Conservation (phyloP, 1,140 invertebrate species). For the Pogonus chalceus region DNA sequence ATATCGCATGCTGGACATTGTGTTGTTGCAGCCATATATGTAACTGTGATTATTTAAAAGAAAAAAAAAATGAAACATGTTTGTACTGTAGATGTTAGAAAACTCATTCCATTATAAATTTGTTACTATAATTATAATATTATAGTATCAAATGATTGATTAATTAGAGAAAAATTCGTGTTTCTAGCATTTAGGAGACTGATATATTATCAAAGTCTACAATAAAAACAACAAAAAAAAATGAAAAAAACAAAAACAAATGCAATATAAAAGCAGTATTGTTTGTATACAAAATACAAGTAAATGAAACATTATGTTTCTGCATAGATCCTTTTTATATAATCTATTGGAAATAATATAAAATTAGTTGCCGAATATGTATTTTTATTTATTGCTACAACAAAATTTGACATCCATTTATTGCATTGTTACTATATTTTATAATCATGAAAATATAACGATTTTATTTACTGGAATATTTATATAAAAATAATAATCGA, state of each 20-base stretch:
- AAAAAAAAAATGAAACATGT: background rate
- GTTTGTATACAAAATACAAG: background rate
- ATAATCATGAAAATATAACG: no score
- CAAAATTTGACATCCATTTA: no score
- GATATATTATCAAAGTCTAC: background rate
- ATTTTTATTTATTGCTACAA: no score
- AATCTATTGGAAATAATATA: background rate
- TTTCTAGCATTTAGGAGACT: background rate
- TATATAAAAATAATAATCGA: no score
- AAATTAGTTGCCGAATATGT: background rate
- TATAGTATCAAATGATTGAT: no score
- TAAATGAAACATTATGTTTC: background rate
- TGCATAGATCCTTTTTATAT: no score
- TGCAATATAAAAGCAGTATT: constrained; percentile 5
- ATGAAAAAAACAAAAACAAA: background rate
- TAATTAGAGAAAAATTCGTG: background rate
- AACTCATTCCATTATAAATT: constrained; percentile 5
- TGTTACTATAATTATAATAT: no score
- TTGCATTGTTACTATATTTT: no score
- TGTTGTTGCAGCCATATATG: constrained; percentile 7
- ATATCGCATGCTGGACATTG: background rate
- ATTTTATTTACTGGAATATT: no score
- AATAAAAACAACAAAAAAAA: background rate
- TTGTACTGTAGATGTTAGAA: background rate
- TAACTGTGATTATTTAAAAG: constrained; percentile 6